Evolutionary conservation across 2,797 vertebrate genomes (phyloP), one percentile per base, ranked within the genome.

Genomic region (Enteromius trimaculatus): DNA sequence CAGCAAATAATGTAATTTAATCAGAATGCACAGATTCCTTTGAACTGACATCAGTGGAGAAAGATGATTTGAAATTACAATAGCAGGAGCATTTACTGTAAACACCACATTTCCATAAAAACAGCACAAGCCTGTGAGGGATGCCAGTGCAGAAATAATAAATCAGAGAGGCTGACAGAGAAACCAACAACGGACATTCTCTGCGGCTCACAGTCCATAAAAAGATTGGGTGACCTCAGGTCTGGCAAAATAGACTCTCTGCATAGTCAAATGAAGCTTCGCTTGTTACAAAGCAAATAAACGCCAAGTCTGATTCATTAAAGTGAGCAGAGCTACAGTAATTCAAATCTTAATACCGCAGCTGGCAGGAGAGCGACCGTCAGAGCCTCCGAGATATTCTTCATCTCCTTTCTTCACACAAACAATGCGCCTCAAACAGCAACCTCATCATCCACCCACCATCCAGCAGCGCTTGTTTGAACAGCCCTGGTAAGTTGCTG

Each of bases 271-370:
- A 86, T 81, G 70, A 85, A 83, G 75, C 69, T 74, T 10, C 26
- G 9, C 42, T 71, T 80, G 42, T 84, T 70, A 81, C 68, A 77
- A 71, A 86, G 79, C 76, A 79, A 86, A 85, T 85, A 81, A 85
- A 85, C 1, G 75, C 75, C 86, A 88, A 42, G 74, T 74, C 75
- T 80, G 60, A 82, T 87, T 87, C 82, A 87, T 88, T 85, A 84
- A 78, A 81, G 51, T 64, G 58, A 80, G 81, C 75, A 23, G 80
- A 83, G 70, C 62, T 31, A 77, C 79, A 85, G 62, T 86, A 85
- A 86, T 87, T 86, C 78, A 80, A 68, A 85, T 85, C 77, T 6
- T 74, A 89, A 89, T 71, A 31, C 39, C 17, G 14, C 70, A 37
- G 79, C 81, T 86, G 83, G 86, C 88, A 82, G n/a, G 29, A 83